Evolutionary conservation across 2,797 vertebrate genomes (phyloP).

Genomic region (Sebastes jordani): DNA sequence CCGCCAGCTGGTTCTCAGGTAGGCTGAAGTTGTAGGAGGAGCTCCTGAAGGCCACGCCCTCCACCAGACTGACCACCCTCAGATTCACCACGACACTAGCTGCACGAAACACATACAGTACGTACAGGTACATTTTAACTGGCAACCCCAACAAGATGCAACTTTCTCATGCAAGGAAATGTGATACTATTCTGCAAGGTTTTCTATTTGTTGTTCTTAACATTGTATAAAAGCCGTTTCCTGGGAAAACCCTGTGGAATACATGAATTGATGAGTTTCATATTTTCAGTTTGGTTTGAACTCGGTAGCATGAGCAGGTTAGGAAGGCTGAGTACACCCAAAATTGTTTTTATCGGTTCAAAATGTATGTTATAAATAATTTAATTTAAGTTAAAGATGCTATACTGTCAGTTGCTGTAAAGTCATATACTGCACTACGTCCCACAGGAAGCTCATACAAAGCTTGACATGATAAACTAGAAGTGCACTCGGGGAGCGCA

Average conservation of each 20-base stretch:
- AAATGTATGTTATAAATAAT: no score
- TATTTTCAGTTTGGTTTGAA: no score
- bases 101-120: constrained; percentile 27
- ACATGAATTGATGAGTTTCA: no score
- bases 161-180: neutral
- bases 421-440: no score
- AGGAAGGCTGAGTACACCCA: no score
- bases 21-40: constrained; percentile 80
- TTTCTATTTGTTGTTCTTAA: neutral
- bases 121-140: neutral
- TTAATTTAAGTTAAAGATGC: no score
- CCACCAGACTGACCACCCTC: constrained; percentile 47
- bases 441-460: no score
- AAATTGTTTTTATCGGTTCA: no score
- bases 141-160: neutral
- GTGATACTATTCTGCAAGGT: neutral
- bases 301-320: neutral
- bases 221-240: neutral
- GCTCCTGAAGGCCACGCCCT: constrained; percentile 70
- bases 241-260: no score
- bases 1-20: constrained; percentile 63
- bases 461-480: no score
- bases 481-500: no score
- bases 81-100: constrained; percentile 73
- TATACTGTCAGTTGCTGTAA: no score